Percentiles rank a stretch among this genome's conserved stretches.
Evolutionary conservation across 2,797 vertebrate species (phyloP).

Genomic region (Typhlichthys eigenmanni): DNA sequence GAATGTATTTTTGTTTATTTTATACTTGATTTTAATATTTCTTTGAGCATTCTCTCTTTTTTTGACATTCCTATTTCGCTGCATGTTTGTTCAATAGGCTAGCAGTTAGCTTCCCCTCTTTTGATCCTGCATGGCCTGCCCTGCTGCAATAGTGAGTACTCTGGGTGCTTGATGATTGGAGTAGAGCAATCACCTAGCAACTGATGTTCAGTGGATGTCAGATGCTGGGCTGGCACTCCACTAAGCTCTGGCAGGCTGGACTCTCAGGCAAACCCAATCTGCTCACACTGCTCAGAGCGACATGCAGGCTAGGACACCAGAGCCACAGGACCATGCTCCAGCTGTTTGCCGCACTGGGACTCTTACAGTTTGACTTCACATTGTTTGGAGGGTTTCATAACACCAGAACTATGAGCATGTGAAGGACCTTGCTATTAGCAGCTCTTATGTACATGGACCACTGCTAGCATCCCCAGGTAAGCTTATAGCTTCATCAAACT

Average conservation of each 20-base stretch:
- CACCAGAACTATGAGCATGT: slow-evolving; percentile 33
- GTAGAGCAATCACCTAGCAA: slow-evolving; percentile 79
- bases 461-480: slow-evolving; percentile 63
- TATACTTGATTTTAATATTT: slow-evolving; percentile 3
- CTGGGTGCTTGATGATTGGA: slow-evolving; percentile 56
- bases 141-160: slow-evolving; percentile 15
- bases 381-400: slow-evolving; percentile 26
- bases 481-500: slow-evolving; percentile 33
- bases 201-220: slow-evolving; percentile 75
- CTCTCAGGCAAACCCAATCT: slow-evolving; percentile 31
- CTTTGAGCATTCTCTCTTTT: slow-evolving; percentile 1
- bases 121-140: slow-evolving; percentile 13
- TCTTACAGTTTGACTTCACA: slow-evolving; percentile 11
- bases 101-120: slow-evolving; percentile 1
- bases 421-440: slow-evolving; percentile 31
- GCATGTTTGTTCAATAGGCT: not conserved
- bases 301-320: slow-evolving; percentile 17
- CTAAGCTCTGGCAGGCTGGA: slow-evolving; percentile 36
- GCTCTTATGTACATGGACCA: slow-evolving; percentile 35
- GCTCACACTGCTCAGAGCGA: slow-evolving; percentile 35
- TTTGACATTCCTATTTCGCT: not conserved
- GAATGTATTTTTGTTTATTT: not conserved
- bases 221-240: slow-evolving; percentile 50
- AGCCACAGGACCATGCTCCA: slow-evolving; percentile 34
- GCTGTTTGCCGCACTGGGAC: slow-evolving; percentile 21